These are phyloP conservation scores for Merops nubicus DNA, from an alignment of 2,113 vertebrate genomes.

Conservation along the genomic window DNA sequence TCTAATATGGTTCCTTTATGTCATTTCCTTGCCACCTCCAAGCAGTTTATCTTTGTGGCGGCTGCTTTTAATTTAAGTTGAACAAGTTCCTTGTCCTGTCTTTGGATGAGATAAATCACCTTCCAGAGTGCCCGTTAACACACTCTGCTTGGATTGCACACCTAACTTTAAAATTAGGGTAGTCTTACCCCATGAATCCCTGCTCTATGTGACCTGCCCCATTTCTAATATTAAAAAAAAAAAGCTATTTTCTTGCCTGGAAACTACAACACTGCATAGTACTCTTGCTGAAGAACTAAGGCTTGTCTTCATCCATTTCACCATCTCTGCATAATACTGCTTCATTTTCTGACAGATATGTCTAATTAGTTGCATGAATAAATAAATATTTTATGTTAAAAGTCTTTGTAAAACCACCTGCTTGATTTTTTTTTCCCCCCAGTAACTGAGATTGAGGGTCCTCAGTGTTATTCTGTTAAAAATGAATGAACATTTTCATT, in stretches of 20 bases:
- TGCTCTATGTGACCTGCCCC: neutral
- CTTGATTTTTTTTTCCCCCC: neutral
- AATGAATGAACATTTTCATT: neutral
- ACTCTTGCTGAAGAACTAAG: neutral
- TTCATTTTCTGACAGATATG: neutral
- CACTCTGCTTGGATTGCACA: neutral
- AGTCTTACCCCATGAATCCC: neutral
- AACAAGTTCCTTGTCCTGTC: neutral
- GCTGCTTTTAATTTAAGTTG: conserved; percentile 10
- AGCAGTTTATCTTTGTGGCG: neutral
- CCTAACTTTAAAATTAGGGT: neutral
- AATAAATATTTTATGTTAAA: neutral
- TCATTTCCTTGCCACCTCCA: conserved; percentile 11
- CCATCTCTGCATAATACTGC: neutral
- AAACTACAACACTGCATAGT: neutral
- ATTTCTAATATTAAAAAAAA: neutral
- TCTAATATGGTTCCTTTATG: neutral
- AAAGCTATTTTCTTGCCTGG: neutral
- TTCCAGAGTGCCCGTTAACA: neutral
- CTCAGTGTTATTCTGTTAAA: neutral
- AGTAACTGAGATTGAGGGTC: neutral
- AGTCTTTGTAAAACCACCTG: neutral
- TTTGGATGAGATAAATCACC: conserved; percentile 1
- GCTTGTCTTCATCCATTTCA: neutral
- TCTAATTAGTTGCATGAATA: neutral